These are phyloP conservation scores for Zelleria hepariella DNA, from an alignment of 2,888 invertebrate species.

Conservation along the genomic window DNA sequence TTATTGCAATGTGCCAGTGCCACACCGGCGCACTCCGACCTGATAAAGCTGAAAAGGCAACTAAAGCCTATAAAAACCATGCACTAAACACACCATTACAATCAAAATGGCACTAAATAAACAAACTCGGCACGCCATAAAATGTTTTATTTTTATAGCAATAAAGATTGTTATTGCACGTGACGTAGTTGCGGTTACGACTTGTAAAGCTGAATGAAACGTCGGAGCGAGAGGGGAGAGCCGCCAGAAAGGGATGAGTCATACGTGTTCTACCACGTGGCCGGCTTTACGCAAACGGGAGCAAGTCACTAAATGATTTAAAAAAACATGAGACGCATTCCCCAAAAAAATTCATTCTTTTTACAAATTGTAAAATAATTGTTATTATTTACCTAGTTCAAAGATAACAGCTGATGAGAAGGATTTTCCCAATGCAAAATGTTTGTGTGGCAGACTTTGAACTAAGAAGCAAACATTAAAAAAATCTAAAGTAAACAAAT, in stretches of 20 bases:
- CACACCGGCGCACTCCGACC: slow-evolving; percentile 68
- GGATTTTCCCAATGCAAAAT: no score
- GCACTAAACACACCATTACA: slow-evolving; percentile 64
- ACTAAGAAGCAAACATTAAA: not conserved
- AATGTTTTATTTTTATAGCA: slow-evolving; percentile 59
- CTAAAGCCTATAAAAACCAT: slow-evolving; percentile 72
- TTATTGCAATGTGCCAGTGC: slow-evolving; percentile 69
- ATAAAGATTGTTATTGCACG: slow-evolving; percentile 67
- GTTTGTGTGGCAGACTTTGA: not conserved
- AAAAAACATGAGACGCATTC: not conserved
- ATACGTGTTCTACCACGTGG: slow-evolving; percentile 63
- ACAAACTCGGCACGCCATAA: slow-evolving; percentile 63
- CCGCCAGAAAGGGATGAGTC: slow-evolving; percentile 37
- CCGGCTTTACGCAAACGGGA: slow-evolving; percentile 47
- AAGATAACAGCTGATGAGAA: no score
- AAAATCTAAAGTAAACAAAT: not conserved
- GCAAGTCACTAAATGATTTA: slow-evolving; percentile 23
- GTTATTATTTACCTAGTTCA: not conserved
- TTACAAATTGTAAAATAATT: not conserved
- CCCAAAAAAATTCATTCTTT: not conserved
- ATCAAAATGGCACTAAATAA: slow-evolving; percentile 64
- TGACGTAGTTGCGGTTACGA: slow-evolving; percentile 58
- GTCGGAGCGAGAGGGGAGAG: slow-evolving; percentile 39
- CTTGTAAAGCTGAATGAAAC: slow-evolving; percentile 57
- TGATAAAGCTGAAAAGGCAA: slow-evolving; percentile 73